Evolutionary conservation across 2,888 invertebrate species (phyloP), one percentile per base, ranked within the genome.

Genomic region (Diadegma fenestrale): DNA sequence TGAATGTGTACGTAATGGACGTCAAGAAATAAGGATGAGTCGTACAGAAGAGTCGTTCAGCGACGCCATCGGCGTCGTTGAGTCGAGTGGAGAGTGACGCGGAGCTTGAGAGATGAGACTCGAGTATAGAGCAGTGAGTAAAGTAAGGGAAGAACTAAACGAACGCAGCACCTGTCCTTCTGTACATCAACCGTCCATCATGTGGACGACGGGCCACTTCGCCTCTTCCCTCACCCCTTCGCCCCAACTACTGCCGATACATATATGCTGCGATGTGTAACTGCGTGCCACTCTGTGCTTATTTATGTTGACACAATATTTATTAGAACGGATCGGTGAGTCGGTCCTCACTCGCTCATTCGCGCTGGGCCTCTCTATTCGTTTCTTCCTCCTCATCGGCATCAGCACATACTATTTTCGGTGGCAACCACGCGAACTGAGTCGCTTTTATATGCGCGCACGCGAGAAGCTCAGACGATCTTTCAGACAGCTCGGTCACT

Each of bases 301-400:
- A 93, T 94, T 93, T 93, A 93, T 92, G 93, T 92, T 93, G 93
- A 93, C 93, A 93, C 92, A 92, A 93, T 93, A 94, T 94, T 93
- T 93, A 94, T 94, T 93, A 93, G 93, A 91, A 93, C 91, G 93
- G 93, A 94, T 94, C 93, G 93, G 92, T 91, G 91, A 89, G 87
- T 87, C 86, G 89, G 79, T 88, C 88, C 89, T 86, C 89, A 90
- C 89, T 90, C 89, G 88, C 89, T 90, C 90, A 89, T 90, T 92
- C 89, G 88, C 85, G 63, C 75, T 68, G 68, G 77, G 58, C 43
- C 81, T 68, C 69, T 68, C 51, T 83, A 75, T 54, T 76, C 78
- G 77, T 63, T 80, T 85, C 86, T 87, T 86, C 84, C 81, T 71
- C 69, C 64, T 48, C 86, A 19, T 63, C 75, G 64, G 63, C 85